Conservation (phyloP, 35 echinoderm and acorn worm species). For the Ophioderma brevispina region DNA sequence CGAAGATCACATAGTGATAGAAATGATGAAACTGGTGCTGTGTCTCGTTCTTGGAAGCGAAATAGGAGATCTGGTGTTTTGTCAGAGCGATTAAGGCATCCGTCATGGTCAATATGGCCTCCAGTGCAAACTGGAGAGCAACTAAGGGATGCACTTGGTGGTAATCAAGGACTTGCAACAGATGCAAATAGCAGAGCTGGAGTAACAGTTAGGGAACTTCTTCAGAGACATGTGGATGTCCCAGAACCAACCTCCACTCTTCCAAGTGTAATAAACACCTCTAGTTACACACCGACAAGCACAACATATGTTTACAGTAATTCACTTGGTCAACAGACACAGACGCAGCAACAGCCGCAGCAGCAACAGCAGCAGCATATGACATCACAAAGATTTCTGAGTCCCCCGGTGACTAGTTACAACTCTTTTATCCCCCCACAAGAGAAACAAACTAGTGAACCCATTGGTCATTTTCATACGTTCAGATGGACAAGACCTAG, state of each 20-base stretch:
- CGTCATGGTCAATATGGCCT: neutral
- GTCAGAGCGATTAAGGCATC: neutral
- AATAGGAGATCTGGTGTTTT: neutral
- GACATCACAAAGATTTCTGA: neutral
- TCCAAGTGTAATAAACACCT: neutral
- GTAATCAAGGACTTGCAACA: neutral
- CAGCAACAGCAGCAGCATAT: neutral
- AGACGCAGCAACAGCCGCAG: neutral
- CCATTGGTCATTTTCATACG: constrained; percentile 1
- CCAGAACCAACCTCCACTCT: neutral
- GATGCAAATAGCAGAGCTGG: neutral
- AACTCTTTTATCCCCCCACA: neutral
- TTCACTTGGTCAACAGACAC: neutral
- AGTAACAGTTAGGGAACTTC: neutral
- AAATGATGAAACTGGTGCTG: neutral
- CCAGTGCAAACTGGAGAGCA: neutral
- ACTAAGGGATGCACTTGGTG: neutral
- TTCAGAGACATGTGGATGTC: neutral
- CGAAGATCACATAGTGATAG: neutral
- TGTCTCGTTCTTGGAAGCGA: neutral
- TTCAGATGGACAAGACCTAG: neutral
- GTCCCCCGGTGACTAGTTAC: neutral
- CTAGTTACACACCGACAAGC: neutral
- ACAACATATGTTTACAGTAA: neutral
- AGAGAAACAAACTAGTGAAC: neutral